These are phyloP conservation scores for Salvelinus fontinalis DNA, from an alignment of 2,113 vertebrate genomes.

Conservation along the genomic window DNA sequence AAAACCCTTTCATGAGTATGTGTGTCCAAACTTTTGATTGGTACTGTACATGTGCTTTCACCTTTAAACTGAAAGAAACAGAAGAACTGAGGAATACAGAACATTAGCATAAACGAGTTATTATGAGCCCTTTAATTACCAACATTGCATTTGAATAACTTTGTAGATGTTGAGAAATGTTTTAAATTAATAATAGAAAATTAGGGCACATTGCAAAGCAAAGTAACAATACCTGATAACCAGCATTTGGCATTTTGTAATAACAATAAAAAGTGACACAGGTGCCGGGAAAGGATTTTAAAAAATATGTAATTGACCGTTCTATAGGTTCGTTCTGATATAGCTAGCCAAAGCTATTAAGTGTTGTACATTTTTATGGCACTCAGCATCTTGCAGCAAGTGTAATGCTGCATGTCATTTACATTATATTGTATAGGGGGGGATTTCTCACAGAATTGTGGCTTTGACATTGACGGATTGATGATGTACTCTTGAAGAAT, in stretches of 20 bases:
- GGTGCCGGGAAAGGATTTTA: conserved; percentile 38
- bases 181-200: conserved; percentile 29
- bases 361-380: conserved; percentile 55
- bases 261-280: conserved; percentile 33
- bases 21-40: too few relatives aligned
- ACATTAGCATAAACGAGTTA: conserved; percentile 50
- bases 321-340: background rate
- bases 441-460: conserved; percentile 54
- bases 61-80: conserved; percentile 41
- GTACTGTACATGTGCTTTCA: conserved; percentile 22
- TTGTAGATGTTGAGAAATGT: conserved; percentile 38
- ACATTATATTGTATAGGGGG: conserved; percentile 26
- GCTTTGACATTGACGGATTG: conserved; percentile 42
- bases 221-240: conserved; percentile 49
- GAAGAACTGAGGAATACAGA: conserved; percentile 55
- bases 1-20: too few relatives aligned
- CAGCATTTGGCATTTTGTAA: conserved; percentile 61
- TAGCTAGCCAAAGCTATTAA: background rate
- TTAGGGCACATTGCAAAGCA: conserved; percentile 40
- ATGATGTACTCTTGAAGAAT: background rate
- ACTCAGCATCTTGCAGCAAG: conserved; percentile 55
- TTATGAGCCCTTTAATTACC: conserved; percentile 75
- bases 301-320: background rate
- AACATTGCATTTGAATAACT: conserved; percentile 61
- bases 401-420: conserved; percentile 37